phyloP scores from a whole-genome alignment of 2,797 vertebrate species.

The Eremophila alpestris region DNA sequence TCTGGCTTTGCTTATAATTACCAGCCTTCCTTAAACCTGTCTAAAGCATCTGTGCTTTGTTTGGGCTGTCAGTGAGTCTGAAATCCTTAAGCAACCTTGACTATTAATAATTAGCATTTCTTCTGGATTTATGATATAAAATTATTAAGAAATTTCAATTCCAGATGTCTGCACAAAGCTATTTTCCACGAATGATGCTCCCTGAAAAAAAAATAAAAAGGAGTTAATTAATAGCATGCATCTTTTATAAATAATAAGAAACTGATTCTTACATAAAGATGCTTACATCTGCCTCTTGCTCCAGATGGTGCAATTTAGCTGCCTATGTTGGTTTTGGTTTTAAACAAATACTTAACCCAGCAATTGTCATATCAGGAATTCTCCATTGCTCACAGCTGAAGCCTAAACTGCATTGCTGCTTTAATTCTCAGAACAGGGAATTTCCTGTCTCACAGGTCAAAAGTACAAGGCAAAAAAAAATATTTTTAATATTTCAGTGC shows the following conservation, averaged over 20 bases:
- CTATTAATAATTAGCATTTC: conserved; percentile 17
- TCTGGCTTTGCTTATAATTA: neutral
- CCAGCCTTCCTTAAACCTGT: neutral
- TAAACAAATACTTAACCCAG: conserved; percentile 69
- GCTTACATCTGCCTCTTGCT: conserved; percentile 72
- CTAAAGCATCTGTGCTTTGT: neutral
- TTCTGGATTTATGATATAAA: conserved; percentile 31
- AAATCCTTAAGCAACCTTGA: neutral
- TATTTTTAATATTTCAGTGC: conserved; percentile 23
- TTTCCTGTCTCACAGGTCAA: conserved; percentile 52
- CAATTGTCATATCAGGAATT: conserved; percentile 64
- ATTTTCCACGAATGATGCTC: conserved; percentile 39
- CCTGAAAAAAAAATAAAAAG: conserved; percentile 20
- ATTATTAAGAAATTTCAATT: conserved; percentile 2
- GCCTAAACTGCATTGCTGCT: conserved; percentile 56
- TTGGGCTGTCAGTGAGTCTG: neutral
- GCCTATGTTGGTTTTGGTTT: conserved; percentile 63
- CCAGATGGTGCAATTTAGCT: conserved; percentile 80
- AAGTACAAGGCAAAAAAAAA: conserved; percentile 33
- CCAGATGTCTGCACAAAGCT: neutral
- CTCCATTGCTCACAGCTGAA: conserved; percentile 45
- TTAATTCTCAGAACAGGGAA: conserved; percentile 63
- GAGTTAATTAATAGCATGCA: conserved; percentile 45
- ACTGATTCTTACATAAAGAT: conserved; percentile 69
- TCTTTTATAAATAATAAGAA: conserved; percentile 60